A percentile compares a stretch with the other conserved stretches of the same genome.
These are phyloP conservation scores for Pithys albifrons DNA, from an alignment of 2,113 vertebrate genomes.

Conservation along the genomic window DNA sequence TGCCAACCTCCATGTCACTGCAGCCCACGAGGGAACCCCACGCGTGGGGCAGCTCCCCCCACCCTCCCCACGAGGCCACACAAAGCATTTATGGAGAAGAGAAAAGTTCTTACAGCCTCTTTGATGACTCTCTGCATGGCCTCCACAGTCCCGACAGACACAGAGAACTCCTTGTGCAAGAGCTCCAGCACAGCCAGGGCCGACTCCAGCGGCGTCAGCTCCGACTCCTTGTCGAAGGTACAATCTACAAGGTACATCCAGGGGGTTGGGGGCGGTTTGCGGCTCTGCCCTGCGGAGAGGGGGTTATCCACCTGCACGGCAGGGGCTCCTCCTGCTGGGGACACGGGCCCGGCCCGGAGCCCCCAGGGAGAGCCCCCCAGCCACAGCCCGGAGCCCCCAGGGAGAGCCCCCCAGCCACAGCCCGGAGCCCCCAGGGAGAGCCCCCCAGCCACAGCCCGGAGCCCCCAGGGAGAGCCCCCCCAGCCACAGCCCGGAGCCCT, in stretches of 20 bases:
- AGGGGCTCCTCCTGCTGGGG: neutral
- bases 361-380: too few relatives aligned
- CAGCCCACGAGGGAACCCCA: fast-evolving
- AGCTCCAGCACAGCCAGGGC: constrained; percentile 80
- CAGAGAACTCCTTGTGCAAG: constrained; percentile 66
- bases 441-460: too few relatives aligned
- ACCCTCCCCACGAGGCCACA: fast-evolving
- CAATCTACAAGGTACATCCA: constrained; percentile 69
- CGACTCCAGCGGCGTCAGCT: constrained; percentile 83
- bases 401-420: too few relatives aligned
- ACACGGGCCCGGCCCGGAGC: too few relatives aligned
- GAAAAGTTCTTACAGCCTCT: constrained; percentile 74
- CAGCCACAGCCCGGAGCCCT: too few relatives aligned
- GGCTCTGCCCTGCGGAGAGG: neutral
- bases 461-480: neutral
- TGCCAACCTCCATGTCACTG: fast-evolving
- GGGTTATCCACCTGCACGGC: neutral
- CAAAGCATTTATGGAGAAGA: neutral
- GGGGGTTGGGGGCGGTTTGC: fast-evolving
- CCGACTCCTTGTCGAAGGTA: constrained; percentile 75
- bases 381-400: too few relatives aligned
- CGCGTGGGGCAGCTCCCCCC: fast-evolving
- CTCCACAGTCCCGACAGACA: constrained; percentile 73
- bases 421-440: neutral
- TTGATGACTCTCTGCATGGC: constrained; percentile 82